These are phyloP conservation scores for Symphodus melops DNA, from an alignment of 2,113 vertebrate genomes.

Conservation along the genomic window DNA sequence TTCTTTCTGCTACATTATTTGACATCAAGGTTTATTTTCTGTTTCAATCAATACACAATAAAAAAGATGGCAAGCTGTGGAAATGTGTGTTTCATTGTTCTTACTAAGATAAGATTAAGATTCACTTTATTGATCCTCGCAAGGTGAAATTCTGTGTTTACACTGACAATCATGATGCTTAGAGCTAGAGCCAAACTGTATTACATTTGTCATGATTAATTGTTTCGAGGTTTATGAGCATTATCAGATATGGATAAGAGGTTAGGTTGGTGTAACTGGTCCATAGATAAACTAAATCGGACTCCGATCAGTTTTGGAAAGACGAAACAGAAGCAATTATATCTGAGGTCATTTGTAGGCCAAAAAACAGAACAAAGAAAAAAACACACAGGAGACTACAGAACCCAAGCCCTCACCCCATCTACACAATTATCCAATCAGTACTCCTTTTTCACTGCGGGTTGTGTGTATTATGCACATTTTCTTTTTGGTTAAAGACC, in stretches of 20 bases:
- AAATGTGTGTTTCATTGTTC: neutral
- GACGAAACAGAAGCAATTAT: neutral
- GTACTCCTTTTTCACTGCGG: neutral
- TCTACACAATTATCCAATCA: neutral
- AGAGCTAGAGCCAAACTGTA: neutral
- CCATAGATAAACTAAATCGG: neutral
- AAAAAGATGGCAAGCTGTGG: neutral
- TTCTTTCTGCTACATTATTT: neutral
- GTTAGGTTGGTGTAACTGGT: neutral
- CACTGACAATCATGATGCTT: too few species aligned
- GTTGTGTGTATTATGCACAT: neutral
- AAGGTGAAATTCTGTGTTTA: too few species aligned
- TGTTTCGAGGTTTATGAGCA: neutral
- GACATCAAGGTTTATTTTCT: neutral
- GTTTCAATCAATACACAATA: neutral
- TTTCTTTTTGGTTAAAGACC: constrained; percentile 25
- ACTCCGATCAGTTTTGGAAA: neutral
- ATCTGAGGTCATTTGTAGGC: neutral
- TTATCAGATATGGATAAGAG: neutral
- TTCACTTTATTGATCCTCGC: too few species aligned
- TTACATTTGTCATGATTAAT: constrained; percentile 12
- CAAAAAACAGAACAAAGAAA: neutral
- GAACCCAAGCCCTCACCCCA: neutral
- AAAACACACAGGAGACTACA: neutral
- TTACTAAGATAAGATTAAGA: too few species aligned